Evolutionary conservation across 2,797 vertebrate genomes (phyloP), one percentile per base, ranked within the genome.

Genomic region (Xiphophorus birchmanni): DNA sequence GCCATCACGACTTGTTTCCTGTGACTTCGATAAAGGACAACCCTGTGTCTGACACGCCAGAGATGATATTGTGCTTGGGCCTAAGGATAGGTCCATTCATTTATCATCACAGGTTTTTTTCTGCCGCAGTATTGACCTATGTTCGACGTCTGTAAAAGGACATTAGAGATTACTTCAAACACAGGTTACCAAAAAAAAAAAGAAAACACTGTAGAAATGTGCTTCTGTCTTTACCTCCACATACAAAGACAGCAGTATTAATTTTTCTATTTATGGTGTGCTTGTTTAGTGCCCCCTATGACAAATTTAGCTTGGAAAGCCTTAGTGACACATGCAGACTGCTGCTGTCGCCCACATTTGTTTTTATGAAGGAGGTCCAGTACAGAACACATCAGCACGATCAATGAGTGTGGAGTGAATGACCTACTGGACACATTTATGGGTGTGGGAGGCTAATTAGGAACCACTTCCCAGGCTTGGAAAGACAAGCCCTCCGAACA

Each of bases 1-100:
- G 92, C 94, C 96, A 96, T 95, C 93, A 94, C 95, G 89, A 95
- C 96, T 96, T 96, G 96, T 96, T 97, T 97, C 96, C 96, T 96
- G 95, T 97, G 96, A 98, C 97, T 97, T 96, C 94, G 93, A 97
- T 96, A 97, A 96, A 97, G 95, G 93, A 94, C 81, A 93, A 89
- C 75, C 88, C 91, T 91, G 95, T 87, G 86, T 96, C 95, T 96
- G 95, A 96, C 95, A 91, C 90, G 92, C 91, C 94, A 95, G 95
- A 95, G 95, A 96, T 94, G 93, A 96, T 95, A 96, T 96, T 97
- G 96, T 96, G 93, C 94, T 94, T 87, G 87, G 94, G 93, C 94
- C 58, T 91, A 93, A 96, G 96, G 87, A 90, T 84, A 95, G 95
- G 97, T 96, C 95, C 95, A 92, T 96, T 94, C 93, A 96, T 97